Conservation (phyloP, 2,797 vertebrate species). For the Tarsius wallacei region DNA sequence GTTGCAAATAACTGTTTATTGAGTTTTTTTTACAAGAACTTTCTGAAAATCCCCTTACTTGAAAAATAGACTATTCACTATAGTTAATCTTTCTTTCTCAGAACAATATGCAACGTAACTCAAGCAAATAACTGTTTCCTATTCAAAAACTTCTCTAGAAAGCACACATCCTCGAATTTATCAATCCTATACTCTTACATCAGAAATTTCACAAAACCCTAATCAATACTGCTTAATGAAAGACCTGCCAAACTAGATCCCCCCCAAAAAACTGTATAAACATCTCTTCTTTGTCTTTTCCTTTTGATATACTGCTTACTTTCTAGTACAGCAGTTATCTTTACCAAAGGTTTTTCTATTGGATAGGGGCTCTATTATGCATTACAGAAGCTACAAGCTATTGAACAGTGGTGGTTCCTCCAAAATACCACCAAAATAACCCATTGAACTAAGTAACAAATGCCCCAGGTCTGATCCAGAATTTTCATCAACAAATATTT, state of each 20-base stretch:
- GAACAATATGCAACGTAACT: not conserved
- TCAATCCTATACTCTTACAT: not conserved
- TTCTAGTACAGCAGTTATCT: not conserved
- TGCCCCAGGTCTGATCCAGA: too few species aligned
- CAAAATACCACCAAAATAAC: too few species aligned
- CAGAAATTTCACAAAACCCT: not conserved
- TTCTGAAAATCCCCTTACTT: not conserved
- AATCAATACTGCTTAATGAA: not conserved
- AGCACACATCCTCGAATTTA: not conserved
- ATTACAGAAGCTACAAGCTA: too few species aligned
- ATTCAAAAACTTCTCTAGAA: not conserved
- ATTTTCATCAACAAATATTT: not conserved
- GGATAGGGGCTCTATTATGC: too few species aligned
- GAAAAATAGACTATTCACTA: not conserved
- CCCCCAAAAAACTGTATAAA: not conserved
- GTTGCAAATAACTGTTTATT: not conserved
- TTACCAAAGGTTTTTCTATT: too few species aligned
- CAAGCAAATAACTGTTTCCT: not conserved
- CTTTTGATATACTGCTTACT: not conserved
- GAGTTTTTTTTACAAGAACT: not conserved
- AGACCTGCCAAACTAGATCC: not conserved
- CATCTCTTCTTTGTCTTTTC: not conserved
- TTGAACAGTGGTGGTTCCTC: too few species aligned
- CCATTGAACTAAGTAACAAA: too few species aligned
- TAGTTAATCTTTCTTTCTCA: not conserved